Evolutionary conservation across 2,888 invertebrate genomes (phyloP).

Genomic region (Clostera curtula): DNA sequence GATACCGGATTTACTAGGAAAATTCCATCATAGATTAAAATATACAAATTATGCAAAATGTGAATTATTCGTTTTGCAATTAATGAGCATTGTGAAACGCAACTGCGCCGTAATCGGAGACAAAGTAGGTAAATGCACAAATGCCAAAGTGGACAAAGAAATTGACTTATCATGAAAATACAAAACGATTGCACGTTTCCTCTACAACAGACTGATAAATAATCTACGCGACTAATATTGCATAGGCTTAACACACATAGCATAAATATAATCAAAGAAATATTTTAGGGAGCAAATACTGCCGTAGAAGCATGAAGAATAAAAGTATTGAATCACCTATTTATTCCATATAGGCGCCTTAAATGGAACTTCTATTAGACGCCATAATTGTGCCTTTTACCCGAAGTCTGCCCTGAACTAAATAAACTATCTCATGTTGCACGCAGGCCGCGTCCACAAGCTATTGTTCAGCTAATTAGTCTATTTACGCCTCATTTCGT

Average conservation of each 20-base stretch:
- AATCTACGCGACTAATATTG: too few species aligned
- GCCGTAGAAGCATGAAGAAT: too few species aligned
- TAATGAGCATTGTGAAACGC: constrained; percentile 10
- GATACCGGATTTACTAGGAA: constrained; percentile 20
- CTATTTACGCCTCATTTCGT: constrained; percentile 16
- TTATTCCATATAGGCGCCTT: too few species aligned
- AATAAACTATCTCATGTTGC: constrained; percentile 54
- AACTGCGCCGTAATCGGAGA: constrained; percentile 16
- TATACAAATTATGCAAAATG: constrained; percentile 19
- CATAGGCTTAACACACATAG: too few species aligned
- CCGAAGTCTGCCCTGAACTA: constrained; percentile 44
- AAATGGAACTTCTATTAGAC: too few species aligned
- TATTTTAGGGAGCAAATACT: too few species aligned
- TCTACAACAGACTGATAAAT: too few species aligned
- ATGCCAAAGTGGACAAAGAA: constrained; percentile 1
- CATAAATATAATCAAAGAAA: too few species aligned
- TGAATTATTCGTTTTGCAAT: constrained; percentile 9
- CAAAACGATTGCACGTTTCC: too few species aligned
- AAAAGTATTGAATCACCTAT: too few species aligned
- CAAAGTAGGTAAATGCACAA: constrained; percentile 18
- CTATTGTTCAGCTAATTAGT: constrained; percentile 24
- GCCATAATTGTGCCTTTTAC: too few species aligned
- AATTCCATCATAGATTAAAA: constrained; percentile 21
- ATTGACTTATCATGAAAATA: too few species aligned
- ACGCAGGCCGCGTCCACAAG: constrained; percentile 28